Conservation (phyloP, 2,888 invertebrate species). For the Aporophyla nigra region DNA sequence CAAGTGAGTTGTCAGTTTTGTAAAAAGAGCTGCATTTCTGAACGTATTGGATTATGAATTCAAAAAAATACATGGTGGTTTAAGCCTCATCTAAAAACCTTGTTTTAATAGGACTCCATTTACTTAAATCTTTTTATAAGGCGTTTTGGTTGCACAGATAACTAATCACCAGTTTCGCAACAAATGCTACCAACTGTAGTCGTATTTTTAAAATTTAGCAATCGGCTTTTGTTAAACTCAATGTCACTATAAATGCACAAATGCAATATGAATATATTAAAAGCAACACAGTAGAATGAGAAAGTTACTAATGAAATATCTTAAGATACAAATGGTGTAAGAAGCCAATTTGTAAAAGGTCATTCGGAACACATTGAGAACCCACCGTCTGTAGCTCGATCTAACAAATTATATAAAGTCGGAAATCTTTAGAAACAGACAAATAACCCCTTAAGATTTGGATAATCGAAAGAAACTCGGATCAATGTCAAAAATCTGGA, state of each 20-base stretch:
- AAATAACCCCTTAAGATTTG: neutral
- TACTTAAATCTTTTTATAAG: neutral
- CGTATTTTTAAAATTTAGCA: neutral
- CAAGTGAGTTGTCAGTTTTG: no score
- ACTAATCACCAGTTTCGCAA: neutral
- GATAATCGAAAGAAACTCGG: slow-evolving; percentile 36
- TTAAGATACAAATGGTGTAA: slow-evolving; percentile 12
- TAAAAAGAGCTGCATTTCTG: no score
- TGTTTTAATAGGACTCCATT: no score
- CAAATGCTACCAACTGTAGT: neutral
- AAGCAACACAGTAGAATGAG: neutral
- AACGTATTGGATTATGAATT: no score
- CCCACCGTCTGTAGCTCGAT: neutral
- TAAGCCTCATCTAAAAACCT: no score
- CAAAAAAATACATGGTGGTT: no score
- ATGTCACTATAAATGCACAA: neutral
- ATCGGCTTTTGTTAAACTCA: neutral
- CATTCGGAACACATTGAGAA: neutral
- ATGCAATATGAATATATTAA: slow-evolving; percentile 14
- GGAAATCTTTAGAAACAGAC: neutral
- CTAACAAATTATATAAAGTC: slow-evolving; percentile 9
- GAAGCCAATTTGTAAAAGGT: slow-evolving; percentile 41
- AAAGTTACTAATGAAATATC: slow-evolving; percentile 24
- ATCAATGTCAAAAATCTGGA: slow-evolving; percentile 59
- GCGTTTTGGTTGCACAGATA: neutral